These are phyloP conservation scores for Anguilla rostrata DNA, from an alignment of 2,113 vertebrate genomes.

Conservation along the genomic window DNA sequence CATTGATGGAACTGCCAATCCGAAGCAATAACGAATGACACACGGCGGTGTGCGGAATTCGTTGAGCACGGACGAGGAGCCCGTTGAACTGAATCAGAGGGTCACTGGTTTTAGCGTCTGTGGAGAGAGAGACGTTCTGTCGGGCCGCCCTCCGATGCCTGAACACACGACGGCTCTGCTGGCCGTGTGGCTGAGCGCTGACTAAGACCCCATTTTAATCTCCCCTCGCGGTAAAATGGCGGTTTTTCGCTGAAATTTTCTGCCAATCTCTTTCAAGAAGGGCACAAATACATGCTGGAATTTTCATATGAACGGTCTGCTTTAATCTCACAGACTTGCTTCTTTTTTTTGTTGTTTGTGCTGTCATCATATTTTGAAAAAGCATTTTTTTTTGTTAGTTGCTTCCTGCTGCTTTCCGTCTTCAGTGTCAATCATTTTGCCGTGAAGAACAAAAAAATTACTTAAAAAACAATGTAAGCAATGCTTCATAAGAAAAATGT, in stretches of 20 bases:
- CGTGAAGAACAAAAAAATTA: too few relatives aligned
- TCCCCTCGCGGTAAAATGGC: not conserved
- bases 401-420: too few relatives aligned
- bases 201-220: not conserved
- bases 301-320: not conserved
- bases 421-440: too few relatives aligned
- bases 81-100: not conserved
- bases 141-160: slow-evolving; percentile 4
- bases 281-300: not conserved
- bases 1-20: slow-evolving; percentile 42
- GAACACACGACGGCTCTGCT: not conserved
- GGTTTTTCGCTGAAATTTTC: not conserved
- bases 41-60: not conserved
- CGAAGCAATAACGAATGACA: slow-evolving; percentile 43
- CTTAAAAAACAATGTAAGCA: too few relatives aligned
- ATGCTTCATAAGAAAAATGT: too few relatives aligned
- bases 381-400: not conserved
- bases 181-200: not conserved
- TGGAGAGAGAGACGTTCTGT: not conserved
- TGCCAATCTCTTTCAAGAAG: not conserved
- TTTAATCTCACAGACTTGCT: not conserved
- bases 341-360: not conserved
- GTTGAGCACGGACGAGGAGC: not conserved
- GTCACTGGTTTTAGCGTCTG: slow-evolving; percentile 13
- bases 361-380: not conserved